Percentiles rank a stretch among this genome's conserved stretches.
Evolutionary conservation across 1,140 invertebrate genomes (phyloP).

Genomic region (Trinorchestia longiramus): DNA sequence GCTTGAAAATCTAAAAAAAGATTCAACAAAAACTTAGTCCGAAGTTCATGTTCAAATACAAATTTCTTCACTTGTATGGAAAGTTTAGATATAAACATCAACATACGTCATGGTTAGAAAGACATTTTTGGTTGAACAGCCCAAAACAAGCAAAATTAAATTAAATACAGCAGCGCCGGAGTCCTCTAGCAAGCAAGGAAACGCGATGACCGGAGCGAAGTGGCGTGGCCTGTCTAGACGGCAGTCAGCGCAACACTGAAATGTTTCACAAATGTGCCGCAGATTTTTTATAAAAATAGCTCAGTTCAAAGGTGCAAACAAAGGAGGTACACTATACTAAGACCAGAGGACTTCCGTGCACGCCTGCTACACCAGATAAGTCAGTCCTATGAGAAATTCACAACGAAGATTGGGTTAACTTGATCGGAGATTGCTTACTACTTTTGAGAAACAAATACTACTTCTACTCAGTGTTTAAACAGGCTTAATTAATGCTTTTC

Average conservation of each 20-base stretch:
- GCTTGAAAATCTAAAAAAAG: no score
- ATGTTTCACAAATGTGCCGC: constrained; percentile 28
- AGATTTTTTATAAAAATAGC: constrained; percentile 30
- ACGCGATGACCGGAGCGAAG: neutral
- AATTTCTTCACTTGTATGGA: no score
- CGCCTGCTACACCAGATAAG: neutral
- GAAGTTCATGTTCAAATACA: no score
- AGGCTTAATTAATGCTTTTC: no score
- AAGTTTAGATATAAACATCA: no score
- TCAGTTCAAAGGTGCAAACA: neutral
- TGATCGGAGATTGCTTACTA: neutral
- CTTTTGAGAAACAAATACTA: neutral
- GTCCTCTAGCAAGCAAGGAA: neutral
- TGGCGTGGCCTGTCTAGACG: neutral
- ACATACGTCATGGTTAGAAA: no score
- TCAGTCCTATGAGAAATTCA: neutral
- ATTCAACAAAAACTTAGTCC: no score
- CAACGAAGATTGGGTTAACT: neutral
- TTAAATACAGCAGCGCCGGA: neutral
- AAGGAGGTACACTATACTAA: neutral
- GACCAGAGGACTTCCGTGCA: neutral
- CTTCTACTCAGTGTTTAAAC: no score
- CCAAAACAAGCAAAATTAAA: no score
- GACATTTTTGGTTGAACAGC: no score
- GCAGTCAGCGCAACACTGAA: constrained; percentile 26